Evolutionary conservation across 2,113 vertebrate species (phyloP), one percentile per base, ranked within the genome.

Genomic region (Colistium nudipinnis): DNA sequence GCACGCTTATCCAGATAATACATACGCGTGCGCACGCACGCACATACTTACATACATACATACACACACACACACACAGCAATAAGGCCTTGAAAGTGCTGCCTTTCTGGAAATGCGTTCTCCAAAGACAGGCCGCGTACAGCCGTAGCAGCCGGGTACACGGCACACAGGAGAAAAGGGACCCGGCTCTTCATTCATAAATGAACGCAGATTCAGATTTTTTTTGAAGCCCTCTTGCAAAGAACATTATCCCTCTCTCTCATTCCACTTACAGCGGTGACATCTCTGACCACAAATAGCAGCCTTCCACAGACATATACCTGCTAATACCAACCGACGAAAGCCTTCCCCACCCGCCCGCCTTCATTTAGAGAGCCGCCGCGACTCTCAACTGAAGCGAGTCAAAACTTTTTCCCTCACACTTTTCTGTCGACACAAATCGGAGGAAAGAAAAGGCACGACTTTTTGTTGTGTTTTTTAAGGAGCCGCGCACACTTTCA

Each of bases 51-150:
- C 7, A 16, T 22, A 47, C 45, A 16, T 24, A 47, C 68, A 1
- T 49, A 36, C 11, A 9, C 25, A 54, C 10, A 14, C 47, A 3
- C 11, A 28, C 43, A 33, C 16, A 0, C 4, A 44, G 70, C 47
- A 27, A 54, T 14, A 43, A 62, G 74, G 79, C 63, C 83, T 74
- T 59, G 74, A 84, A 71, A 53, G 56, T 19, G 48, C 65, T 62
- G 67, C 78, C 71, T 82, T 86, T 86, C 83, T 83, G 78, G 64
- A 81, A 81, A 84, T 65, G 31, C 80, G 83, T 86, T 87, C 82
- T 82, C 78, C 80, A 82, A 84, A 79, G 59, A 44, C 27, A 22
- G 45, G 54, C 60, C 55, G 72, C 59, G 76, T 77, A 41, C 56
- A 28, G 53, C 3, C 6, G n/a, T n/a, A 76, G 56, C 45, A 53